These are phyloP conservation scores for Panagrolaimus sp. DNA, from an alignment of 1,140 invertebrate genomes.

Conservation along the genomic window DNA sequence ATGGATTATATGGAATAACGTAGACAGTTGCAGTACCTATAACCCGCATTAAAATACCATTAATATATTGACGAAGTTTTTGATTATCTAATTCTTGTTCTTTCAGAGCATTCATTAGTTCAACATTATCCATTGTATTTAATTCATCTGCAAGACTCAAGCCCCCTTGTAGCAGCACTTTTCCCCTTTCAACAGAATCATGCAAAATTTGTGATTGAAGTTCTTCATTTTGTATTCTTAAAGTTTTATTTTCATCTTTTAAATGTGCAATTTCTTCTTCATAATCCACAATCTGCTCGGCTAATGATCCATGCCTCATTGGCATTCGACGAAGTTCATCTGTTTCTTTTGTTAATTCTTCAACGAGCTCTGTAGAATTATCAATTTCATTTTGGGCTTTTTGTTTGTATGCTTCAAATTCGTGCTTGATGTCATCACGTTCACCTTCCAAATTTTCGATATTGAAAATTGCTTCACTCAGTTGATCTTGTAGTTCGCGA, in stretches of 20 bases:
- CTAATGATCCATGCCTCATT: constrained; percentile 32
- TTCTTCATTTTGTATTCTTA: constrained; percentile 25
- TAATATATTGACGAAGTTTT: constrained; percentile 41
- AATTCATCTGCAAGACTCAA: constrained; percentile 41
- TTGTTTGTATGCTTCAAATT: constrained; percentile 24
- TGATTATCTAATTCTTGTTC: constrained; percentile 43
- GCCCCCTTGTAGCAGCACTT: constrained; percentile 23
- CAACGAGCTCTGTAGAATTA: constrained; percentile 31
- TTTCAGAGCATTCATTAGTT: constrained; percentile 38
- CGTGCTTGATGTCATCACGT: constrained; percentile 2
- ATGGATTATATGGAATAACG: too few relatives aligned
- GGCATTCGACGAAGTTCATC: constrained; percentile 20
- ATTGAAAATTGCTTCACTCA: background rate
- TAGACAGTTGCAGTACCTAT: constrained; percentile 3
- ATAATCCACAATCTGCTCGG: constrained; percentile 32
- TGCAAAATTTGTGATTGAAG: constrained; percentile 34
- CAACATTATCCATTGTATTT: constrained; percentile 25
- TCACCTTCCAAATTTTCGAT: constrained; percentile 8
- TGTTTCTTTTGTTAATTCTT: constrained; percentile 26
- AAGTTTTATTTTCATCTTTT: constrained; percentile 15
- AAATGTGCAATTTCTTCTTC: constrained; percentile 34
- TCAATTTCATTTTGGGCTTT: constrained; percentile 40
- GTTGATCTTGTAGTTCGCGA: background rate
- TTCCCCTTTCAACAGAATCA: constrained; percentile 25
- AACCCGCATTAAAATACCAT: constrained; percentile 41